Evolutionary conservation across 1,140 invertebrate species (phyloP), one percentile per base, ranked within the genome.

Genomic region (Ooceraea biroi): DNA sequence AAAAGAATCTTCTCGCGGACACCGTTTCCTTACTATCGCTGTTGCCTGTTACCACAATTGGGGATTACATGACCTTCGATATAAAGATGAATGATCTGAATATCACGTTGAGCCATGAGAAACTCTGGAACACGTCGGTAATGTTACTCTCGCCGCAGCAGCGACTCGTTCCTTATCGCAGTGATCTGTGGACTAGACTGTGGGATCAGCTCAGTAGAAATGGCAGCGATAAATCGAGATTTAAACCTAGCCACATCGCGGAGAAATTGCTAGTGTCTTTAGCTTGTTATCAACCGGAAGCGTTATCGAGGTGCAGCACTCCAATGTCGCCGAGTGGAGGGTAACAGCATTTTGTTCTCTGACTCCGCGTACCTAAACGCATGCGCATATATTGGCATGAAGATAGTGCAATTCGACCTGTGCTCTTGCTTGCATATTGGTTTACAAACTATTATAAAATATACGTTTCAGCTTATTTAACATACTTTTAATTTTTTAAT

Each of bases 211-310:
- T 97, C 10, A 93, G 93, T 30, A 95, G 94, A 90, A 94, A 93
- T 76, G 95, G 95, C 71, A 95, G 95, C 80, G 95, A 95, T 60
- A 95, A 95, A 89, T 94, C 95, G 2, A 95, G 96, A 73, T 97
- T 97, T 85, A 95, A 94, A 78, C 96, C 96, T 0, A 95, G 94
- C 76, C 95, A 96, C 88, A 97, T 98, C 27, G 95, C 96, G 1
- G 97, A 97, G 82, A 97, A 97, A 86, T 94, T 98, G 5, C 95
- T 97, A 83, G 95, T 97, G 41, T 97, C 97, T 65, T 92, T 98
- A 84, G 96, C 97, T 66, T 97, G 97, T 91, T 98, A 98, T 92
- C 97, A 97, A 95, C 97, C 97, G 0, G 97, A 98, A 94, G 97
- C 97, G 0, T 91, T 98, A 8, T 98, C 97, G 0, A 96, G 97